Percentiles rank a stretch among this genome's conserved stretches.
phyloP scores from a whole-genome alignment of 2,888 invertebrate genomes.

The Sphecodes monilicornis region DNA sequence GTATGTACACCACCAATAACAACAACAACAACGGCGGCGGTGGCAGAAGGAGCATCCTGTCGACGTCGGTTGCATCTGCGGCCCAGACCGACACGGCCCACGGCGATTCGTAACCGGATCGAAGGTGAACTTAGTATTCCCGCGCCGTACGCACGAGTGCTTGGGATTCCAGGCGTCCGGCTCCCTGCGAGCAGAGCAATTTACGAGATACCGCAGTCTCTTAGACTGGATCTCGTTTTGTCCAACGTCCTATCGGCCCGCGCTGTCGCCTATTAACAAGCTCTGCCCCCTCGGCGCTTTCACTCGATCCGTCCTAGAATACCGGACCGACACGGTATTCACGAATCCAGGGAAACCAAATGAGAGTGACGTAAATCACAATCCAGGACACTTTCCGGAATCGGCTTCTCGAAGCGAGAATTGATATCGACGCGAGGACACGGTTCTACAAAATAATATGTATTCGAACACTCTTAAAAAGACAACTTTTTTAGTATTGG shows the following conservation, averaged over 20 bases:
- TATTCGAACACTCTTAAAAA: no score
- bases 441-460: no score
- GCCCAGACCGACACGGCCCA: constrained; percentile 23
- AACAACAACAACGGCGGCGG: not conserved
- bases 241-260: not conserved
- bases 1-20: not conserved
- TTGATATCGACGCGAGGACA: not conserved
- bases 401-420: not conserved
- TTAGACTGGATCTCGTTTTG: constrained; percentile 28
- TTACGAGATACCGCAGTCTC: constrained; percentile 38
- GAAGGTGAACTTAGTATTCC: constrained; percentile 57
- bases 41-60: constrained; percentile 9
- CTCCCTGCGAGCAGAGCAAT: constrained; percentile 26
- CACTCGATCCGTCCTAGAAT: constrained; percentile 10
- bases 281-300: constrained; percentile 25
- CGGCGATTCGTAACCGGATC: constrained; percentile 53
- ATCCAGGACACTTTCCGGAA: no score
- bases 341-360: not conserved
- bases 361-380: not conserved
- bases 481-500: no score
- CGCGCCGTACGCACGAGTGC: constrained; percentile 37
- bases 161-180: constrained; percentile 48
- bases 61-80: constrained; percentile 48
- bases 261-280: constrained; percentile 25
- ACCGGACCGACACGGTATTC: not conserved